Evolutionary conservation across 2,888 invertebrate genomes (phyloP), one percentile per base, ranked within the genome.

Genomic region (Anthophora plumipes): DNA sequence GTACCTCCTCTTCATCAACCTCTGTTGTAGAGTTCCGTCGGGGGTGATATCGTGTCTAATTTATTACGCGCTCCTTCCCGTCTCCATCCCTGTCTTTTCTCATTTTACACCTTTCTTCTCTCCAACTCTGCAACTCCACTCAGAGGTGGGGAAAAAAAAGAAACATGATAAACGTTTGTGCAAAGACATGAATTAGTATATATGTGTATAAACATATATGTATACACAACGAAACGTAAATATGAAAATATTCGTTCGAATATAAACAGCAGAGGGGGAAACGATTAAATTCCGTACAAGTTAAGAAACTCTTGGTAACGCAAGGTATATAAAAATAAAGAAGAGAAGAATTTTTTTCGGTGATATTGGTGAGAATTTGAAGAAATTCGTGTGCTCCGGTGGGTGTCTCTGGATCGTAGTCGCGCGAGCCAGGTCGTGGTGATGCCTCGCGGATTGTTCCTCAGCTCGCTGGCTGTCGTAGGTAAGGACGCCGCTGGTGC

Each of bases 401-500:
- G 76, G n/a, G 84, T 81, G 68, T 72, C 76, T 77, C 71, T 82
- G 73, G 74, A 73, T 74, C 73, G n/a, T 72, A 76, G 76, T 31
- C 46, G 48, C 46, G 48, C 68, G 69, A 43, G 59, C 68, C 63
- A 87, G 83, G 81, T 89, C 82, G 90, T 88, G 91, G 91, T 91
- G 90, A 91, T 90, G 92, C 90, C 89, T 91, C 91, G 80, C 85
- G 85, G 80, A 67, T 82, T n/a, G n/a, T n/a, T 78, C 64, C 67
- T 71, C 80, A 84, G 85, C 84, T 88, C 85, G 85, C 85, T 88
- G 88, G 84, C 87, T 85, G 89, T 86, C 86, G 86, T 85, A 84
- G 88, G 86, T 82, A 85, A 87, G 88, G 86, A 88, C 77, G 83
- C 71, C 82, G 85, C 82, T 80, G 89, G 88, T 88, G 85, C 81